Percentiles rank a stretch among this genome's conserved stretches.
phyloP scores from a whole-genome alignment of 92 coral and sea anemone species.

The Meandrina meandrites region DNA sequence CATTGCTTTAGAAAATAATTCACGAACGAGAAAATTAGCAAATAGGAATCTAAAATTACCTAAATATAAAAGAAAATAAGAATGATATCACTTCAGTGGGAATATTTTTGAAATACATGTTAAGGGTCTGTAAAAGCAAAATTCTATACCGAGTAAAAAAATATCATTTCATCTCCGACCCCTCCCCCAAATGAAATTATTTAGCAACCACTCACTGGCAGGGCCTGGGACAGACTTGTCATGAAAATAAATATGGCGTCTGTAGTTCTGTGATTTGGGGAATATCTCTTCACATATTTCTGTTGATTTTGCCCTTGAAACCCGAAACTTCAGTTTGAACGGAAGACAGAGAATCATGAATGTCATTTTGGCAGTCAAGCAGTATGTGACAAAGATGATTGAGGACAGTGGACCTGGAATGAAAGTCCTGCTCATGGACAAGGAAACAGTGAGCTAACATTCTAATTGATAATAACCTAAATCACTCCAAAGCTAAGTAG shows the following conservation, averaged over 20 bases:
- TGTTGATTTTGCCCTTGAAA: neutral
- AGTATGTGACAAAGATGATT: conserved; percentile 93
- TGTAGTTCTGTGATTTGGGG: neutral
- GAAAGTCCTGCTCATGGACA: conserved; percentile 98
- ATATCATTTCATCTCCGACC: too few species aligned
- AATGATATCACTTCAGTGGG: neutral
- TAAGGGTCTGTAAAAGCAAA: neutral
- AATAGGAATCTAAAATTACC: neutral
- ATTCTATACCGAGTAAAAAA: neutral
- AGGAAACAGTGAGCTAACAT: conserved; percentile 83
- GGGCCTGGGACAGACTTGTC: conserved; percentile 22
- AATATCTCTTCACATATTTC: neutral
- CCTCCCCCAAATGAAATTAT: neutral
- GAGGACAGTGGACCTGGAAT: conserved; percentile 96
- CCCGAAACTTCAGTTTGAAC: neutral
- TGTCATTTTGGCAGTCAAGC: conserved; percentile 95
- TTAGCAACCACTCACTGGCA: too few species aligned
- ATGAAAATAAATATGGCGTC: conserved; percentile 43
- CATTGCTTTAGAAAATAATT: neutral
- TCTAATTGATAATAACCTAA: neutral
- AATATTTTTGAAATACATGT: neutral
- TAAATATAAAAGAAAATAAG: neutral
- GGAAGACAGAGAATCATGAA: conserved; percentile 64
- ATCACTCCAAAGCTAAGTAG: neutral
- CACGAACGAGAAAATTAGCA: too few species aligned